Percentiles rank a stretch among this genome's conserved stretches.
Evolutionary conservation across 2,113 vertebrate species (phyloP).

Genomic region (Xenotilapia caudafasciata): DNA sequence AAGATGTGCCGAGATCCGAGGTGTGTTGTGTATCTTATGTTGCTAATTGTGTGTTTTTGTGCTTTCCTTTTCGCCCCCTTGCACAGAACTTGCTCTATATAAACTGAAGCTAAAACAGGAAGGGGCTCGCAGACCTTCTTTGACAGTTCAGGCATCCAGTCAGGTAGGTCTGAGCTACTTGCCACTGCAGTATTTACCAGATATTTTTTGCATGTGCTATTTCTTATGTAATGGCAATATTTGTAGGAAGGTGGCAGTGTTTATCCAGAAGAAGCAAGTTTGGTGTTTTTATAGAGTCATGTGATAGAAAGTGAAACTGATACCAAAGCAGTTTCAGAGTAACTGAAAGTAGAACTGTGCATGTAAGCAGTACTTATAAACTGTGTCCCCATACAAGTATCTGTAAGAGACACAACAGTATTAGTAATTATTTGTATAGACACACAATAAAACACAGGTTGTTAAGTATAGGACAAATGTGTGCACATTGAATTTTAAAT

Average conservation of each 20-base stretch:
- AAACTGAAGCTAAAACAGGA: conserved; percentile 80
- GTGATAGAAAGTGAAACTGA: conserved; percentile 52
- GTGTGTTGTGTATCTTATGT: background rate
- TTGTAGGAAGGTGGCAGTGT: conserved; percentile 45
- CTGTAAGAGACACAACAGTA: background rate
- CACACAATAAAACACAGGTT: background rate
- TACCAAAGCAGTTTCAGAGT: conserved; percentile 19
- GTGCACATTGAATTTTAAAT: background rate
- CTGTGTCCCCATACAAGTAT: background rate
- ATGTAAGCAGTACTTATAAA: background rate
- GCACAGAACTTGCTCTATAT: conserved; percentile 76
- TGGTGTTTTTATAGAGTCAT: background rate
- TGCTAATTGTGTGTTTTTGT: background rate
- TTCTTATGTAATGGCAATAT: background rate
- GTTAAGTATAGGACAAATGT: background rate
- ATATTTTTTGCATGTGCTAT: background rate
- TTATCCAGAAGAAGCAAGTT: background rate
- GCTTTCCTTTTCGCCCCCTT: background rate
- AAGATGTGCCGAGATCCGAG: background rate
- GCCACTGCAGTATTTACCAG: background rate
- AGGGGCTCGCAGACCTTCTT: conserved; percentile 72
- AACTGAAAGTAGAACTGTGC: conserved; percentile 60
- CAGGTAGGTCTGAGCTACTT: conserved; percentile 67
- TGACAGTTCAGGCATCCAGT: conserved; percentile 39
- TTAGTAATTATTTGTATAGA: background rate